Conservation (phyloP, 2,113 vertebrate genomes). For the Nibea albiflora region DNA sequence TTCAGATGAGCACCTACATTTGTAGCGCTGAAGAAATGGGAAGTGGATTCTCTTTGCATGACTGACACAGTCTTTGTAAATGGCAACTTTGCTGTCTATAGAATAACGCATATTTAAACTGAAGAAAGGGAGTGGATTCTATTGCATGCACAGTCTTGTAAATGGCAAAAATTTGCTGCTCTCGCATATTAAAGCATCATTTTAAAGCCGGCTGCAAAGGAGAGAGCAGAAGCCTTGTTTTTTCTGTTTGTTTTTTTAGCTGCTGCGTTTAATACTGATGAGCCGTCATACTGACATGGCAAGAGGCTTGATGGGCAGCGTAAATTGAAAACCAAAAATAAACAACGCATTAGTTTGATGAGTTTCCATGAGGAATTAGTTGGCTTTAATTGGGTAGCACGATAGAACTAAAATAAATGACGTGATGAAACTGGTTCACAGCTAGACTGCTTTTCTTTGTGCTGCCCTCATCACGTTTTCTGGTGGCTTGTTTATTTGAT, state of each 20-base stretch:
- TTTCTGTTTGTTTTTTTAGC: conserved; percentile 31
- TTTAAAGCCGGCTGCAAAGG: conserved; percentile 15
- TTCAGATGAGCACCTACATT: no score
- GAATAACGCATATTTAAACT: no score
- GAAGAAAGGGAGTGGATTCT: no score
- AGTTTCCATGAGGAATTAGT: background rate
- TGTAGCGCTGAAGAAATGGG: no score
- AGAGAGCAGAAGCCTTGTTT: background rate
- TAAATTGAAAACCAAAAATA: background rate
- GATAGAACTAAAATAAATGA: conserved; percentile 1
- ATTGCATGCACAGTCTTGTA: no score
- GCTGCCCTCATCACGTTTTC: background rate
- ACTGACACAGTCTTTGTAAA: no score
- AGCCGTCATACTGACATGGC: background rate
- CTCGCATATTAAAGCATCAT: no score
- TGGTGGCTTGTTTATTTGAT: background rate
- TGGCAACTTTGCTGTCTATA: no score
- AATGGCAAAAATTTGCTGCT: no score
- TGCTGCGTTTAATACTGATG: conserved; percentile 22
- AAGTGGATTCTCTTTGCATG: no score
- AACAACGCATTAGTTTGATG: background rate
- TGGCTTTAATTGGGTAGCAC: background rate
- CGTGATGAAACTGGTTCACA: background rate
- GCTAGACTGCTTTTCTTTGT: background rate
- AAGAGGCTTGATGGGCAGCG: background rate